Base-by-base conservation (phyloP, 2,888 invertebrate genomes). In the Desoria tigrina region DNA sequence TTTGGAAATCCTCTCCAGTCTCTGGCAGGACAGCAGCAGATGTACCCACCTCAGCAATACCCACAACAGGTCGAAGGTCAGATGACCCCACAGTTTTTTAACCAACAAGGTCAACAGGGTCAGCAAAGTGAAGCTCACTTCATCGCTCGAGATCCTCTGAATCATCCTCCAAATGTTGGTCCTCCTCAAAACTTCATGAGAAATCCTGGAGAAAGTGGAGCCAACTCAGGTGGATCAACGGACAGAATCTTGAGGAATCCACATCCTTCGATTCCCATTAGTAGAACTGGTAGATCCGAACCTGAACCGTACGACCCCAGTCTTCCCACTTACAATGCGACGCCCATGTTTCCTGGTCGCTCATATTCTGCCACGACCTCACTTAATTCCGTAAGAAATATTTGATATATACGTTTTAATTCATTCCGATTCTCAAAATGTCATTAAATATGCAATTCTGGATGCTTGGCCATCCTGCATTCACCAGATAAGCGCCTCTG, bases 281-380 rank as follows among this genome's bases (percentile, higher is more conserved):
- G n/a, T n/a, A n/a, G n/a, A n/a, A n/a, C n/a, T 45, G 45, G 45
- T 45, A 4, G 16, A 6, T 16, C 9, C n/a, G 45, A 23, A 0
- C 42, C 42, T n/a, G 66, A 66, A 9, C 3, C 50, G 16, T 66
- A 66, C 23, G 66, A 66, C 39, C 66, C 66, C 11, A 63, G 51
- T 27, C 39, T 16, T 32, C 66, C 66, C 14, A 66, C 66, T 6
- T 42, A 58, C n/a, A 55, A 56, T 42, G 45, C 28, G 3, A 55
- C 55, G 6, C 32, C 55, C 9, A 27, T 26, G 26, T 16, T 54
- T 54, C 50, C 50, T 28, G 24, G 28, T 49, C n/a, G 37, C 39
- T 24, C 27, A 39, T 32, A 18, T 37, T n/a, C 49, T 56, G 11
- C 50, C 2, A 39, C 16, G 3, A 21, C 27, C n/a, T 18, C 37